Conservation (phyloP, 2,888 invertebrate species). For the Sympetrum striolatum region DNA sequence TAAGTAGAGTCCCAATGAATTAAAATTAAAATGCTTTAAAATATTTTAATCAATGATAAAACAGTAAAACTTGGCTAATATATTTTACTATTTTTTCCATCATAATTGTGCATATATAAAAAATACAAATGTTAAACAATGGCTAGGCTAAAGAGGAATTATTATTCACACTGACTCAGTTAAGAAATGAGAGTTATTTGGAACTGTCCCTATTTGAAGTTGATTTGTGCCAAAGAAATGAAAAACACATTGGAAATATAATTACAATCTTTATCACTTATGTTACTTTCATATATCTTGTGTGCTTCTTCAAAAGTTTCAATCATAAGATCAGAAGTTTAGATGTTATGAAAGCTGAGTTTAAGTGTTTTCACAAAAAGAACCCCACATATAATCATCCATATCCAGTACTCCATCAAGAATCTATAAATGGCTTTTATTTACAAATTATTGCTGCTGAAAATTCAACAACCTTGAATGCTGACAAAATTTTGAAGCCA, state of each 20-base stretch:
- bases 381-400: not conserved
- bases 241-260: not conserved
- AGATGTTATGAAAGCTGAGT: not conserved
- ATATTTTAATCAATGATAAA: not conserved
- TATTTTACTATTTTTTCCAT: constrained; percentile 24
- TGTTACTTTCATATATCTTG: not conserved
- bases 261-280: not conserved
- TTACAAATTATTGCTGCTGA: constrained; percentile 20
- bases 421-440: not conserved
- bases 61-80: not conserved
- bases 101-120: constrained; percentile 40
- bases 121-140: constrained; percentile 32
- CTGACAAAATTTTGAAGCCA: not conserved
- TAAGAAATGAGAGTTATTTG: not conserved
- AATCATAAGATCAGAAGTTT: not conserved
- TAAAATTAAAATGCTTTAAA: too few species aligned
- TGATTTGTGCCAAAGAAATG: constrained; percentile 1
- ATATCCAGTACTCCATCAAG: not conserved
- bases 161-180: not conserved
- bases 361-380: not conserved
- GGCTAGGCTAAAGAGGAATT: not conserved
- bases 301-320: not conserved
- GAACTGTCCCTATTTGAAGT: not conserved
- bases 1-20: too few species aligned
- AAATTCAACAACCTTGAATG: not conserved